Percentiles rank a stretch among this genome's conserved stretches.
Evolutionary conservation across 2,797 vertebrate genomes (phyloP).

Genomic region (Oryzias dopingdopingensis): DNA sequence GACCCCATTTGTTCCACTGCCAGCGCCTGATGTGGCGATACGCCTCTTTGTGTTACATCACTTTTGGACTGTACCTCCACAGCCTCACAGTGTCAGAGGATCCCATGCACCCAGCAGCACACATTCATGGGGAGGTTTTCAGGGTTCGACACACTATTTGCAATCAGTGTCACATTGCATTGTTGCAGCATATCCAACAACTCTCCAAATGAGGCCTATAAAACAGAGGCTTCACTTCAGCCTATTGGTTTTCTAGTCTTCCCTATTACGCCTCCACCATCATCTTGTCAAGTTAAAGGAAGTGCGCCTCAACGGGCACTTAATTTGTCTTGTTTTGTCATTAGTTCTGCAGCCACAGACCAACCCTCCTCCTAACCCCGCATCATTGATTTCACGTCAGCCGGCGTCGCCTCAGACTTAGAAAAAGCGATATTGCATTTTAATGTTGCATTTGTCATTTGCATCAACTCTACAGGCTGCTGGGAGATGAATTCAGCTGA

Average conservation of each 20-base stretch:
- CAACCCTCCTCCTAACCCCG: slow-evolving; percentile 54
- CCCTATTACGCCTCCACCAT: slow-evolving; percentile 48
- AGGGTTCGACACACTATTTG: slow-evolving; percentile 34
- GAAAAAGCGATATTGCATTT: slow-evolving; percentile 35
- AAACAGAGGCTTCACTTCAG: slow-evolving; percentile 42
- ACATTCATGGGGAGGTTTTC: slow-evolving; percentile 45
- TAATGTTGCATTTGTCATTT: slow-evolving; percentile 42
- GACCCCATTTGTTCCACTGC: slow-evolving; percentile 65
- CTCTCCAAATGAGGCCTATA: slow-evolving; percentile 35
- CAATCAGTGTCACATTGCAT: slow-evolving; percentile 62
- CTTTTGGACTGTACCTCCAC: slow-evolving; percentile 32
- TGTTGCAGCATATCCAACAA: slow-evolving; percentile 19
- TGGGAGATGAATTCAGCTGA: slow-evolving; percentile 43
- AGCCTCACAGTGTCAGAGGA: slow-evolving; percentile 27
- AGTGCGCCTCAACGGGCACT: slow-evolving; percentile 60
- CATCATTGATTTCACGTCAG: slow-evolving; percentile 67
- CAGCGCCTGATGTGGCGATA: slow-evolving; percentile 48
- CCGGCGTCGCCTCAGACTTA: slow-evolving; percentile 49
- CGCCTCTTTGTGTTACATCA: slow-evolving; percentile 47
- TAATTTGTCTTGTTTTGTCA: slow-evolving; percentile 77
- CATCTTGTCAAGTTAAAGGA: slow-evolving; percentile 55
- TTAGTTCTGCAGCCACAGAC: slow-evolving; percentile 58
- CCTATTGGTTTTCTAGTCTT: slow-evolving; percentile 17
- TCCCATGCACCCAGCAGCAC: slow-evolving; percentile 14
- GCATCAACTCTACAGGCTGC: slow-evolving; percentile 25